phyloP scores from a whole-genome alignment of 1,140 invertebrate genomes.

The Homalodisca vitripennis region DNA sequence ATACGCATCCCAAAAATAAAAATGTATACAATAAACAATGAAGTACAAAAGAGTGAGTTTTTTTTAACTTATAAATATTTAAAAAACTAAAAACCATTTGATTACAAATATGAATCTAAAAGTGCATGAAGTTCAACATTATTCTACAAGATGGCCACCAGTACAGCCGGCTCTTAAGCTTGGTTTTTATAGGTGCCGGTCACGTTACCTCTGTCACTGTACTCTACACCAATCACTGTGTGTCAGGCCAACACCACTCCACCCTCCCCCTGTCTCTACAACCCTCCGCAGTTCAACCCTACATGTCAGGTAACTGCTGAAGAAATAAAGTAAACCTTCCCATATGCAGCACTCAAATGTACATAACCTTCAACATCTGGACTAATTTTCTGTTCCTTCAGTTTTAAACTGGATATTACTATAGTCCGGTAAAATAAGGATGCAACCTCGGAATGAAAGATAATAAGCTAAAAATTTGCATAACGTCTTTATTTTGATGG shows the following conservation, averaged over 20 bases:
- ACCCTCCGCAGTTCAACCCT: conserved; percentile 40
- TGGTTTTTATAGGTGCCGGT: conserved; percentile 48
- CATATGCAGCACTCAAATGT: too few relatives aligned
- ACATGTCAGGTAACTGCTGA: conserved; percentile 43
- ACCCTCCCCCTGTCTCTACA: conserved; percentile 50
- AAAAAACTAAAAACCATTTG: not conserved
- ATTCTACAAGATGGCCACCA: not conserved
- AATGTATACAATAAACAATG: not conserved
- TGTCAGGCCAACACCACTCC: conserved; percentile 48
- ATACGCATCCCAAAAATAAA: not conserved
- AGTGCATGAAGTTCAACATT: not conserved
- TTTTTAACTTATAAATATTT: not conserved
- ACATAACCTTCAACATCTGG: too few relatives aligned
- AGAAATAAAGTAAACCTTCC: too few relatives aligned
- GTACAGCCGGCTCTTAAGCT: not conserved
- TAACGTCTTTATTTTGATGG: too few relatives aligned
- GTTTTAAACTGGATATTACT: too few relatives aligned
- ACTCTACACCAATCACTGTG: conserved; percentile 52
- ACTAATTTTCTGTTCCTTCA: too few relatives aligned
- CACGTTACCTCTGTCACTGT: conserved; percentile 58
- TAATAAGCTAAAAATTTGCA: too few relatives aligned
- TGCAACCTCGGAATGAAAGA: too few relatives aligned
- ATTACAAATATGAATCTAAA: not conserved
- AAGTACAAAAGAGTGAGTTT: not conserved
- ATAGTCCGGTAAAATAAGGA: too few relatives aligned